These are phyloP conservation scores for Halisarca cf. caerulea DNA, from an alignment of 37 sponge, comb jelly and placozoan genomes.

Conservation along the genomic window DNA sequence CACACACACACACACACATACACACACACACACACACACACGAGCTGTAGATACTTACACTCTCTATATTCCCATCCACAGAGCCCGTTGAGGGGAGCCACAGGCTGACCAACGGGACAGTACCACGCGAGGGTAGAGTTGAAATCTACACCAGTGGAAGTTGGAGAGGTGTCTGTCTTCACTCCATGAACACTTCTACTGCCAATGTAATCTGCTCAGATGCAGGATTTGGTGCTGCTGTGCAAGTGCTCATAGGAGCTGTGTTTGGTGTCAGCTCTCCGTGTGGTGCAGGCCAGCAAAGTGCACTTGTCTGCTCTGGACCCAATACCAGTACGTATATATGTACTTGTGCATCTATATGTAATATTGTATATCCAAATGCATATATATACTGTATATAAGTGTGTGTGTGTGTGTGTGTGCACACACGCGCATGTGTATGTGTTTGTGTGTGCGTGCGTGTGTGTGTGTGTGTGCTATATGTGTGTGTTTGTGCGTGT, in stretches of 20 bases:
- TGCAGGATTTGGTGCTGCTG: background rate
- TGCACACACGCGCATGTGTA: too few species aligned
- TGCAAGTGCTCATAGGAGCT: background rate
- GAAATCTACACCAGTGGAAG: background rate
- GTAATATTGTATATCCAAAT: too few species aligned
- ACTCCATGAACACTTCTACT: background rate
- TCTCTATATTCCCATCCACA: background rate
- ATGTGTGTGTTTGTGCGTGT: too few species aligned
- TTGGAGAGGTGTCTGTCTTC: background rate
- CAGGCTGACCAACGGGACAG: constrained; percentile 4
- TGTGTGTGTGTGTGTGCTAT: too few species aligned
- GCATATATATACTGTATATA: too few species aligned
- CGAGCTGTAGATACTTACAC: background rate
- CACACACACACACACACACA: constrained; percentile 13
- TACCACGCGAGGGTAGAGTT: background rate
- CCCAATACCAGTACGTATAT: too few species aligned
- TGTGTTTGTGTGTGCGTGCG: too few species aligned
- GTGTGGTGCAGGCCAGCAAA: too few species aligned
- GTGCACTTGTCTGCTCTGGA: too few species aligned
- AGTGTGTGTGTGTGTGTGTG: too few species aligned
- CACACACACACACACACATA: constrained; percentile 35
- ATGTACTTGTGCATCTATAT: too few species aligned
- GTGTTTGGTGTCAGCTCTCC: background rate
- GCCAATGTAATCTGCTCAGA: background rate
- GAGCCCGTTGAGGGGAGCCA: background rate